A percentile compares a stretch with the other conserved stretches of the same genome.
Evolutionary conservation across 1,140 invertebrate species (phyloP).

Genomic region (Monochamus saltuarius): DNA sequence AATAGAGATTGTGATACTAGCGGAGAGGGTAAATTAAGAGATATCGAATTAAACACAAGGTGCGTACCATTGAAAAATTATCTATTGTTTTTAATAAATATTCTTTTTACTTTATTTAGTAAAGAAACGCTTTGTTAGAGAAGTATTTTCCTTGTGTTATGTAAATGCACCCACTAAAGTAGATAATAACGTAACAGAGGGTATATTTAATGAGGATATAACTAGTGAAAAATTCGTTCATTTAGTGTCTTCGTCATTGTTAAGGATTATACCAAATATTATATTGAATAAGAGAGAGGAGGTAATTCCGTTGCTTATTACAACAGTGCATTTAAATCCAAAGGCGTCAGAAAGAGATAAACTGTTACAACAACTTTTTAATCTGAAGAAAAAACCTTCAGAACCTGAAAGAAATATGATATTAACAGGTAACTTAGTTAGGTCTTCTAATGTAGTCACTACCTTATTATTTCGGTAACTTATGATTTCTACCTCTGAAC

Average conservation of each 20-base stretch:
- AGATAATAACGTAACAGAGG: conserved; percentile 48
- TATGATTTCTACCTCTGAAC: no score
- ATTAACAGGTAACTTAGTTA: conserved; percentile 56
- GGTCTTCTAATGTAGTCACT: neutral
- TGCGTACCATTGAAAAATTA: neutral
- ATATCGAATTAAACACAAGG: conserved; percentile 1
- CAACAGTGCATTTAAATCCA: conserved; percentile 64
- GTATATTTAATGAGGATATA: conserved; percentile 51
- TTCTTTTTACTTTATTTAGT: conserved; percentile 20
- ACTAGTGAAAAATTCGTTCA: conserved; percentile 52
- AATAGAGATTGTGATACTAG: conserved; percentile 14
- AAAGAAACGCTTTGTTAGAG: conserved; percentile 53
- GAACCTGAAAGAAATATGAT: conserved; percentile 70
- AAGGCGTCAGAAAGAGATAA: conserved; percentile 63
- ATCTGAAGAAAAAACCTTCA: conserved; percentile 74
- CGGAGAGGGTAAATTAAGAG: conserved; percentile 10
- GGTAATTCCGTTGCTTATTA: conserved; percentile 70
- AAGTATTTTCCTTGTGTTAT: conserved; percentile 54
- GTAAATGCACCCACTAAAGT: conserved; percentile 46
- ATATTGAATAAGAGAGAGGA: conserved; percentile 71
- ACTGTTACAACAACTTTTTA: conserved; percentile 71
- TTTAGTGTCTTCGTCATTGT: conserved; percentile 56
- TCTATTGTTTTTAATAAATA: neutral
- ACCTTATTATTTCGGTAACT: neutral
- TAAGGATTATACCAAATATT: conserved; percentile 69